Base-by-base conservation (phyloP, 1,140 invertebrate genomes). In the Metaphire vulgaris region DNA sequence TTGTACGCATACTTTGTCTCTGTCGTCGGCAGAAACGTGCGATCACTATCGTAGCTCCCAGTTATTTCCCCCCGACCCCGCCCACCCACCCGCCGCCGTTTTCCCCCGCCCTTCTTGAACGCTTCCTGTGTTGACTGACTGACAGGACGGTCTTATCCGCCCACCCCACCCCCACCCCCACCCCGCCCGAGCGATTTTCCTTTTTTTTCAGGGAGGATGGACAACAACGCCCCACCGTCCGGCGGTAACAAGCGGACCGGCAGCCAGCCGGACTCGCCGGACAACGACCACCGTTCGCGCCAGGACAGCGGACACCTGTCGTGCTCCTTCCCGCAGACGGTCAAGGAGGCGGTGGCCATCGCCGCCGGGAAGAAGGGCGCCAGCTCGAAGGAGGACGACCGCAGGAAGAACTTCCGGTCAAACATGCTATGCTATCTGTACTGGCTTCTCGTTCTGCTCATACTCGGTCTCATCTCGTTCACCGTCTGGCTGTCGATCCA, bases 251-350 rank as follows among this genome's bases (percentile, higher is more conserved):
- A 56, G 41, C 41, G 21, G 6, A 6, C 41, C 21, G 41, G 41
- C 41, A 56, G 41, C 41, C 41, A 56, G 21, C 41, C 41, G 6
- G 41, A 21, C 6, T 56, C 41, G 6, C 41, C 41, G 21, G 41
- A 56, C 41, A 21, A 56, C 41, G 6, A 56, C 72, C 32, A 64
- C 12, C 32, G 72, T 33, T 64, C 72, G 2, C 34, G 31, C 1
- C 32, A 73, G 33, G 72, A 73, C 72, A 73, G 91, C 0, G 93
- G 94, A 82, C 89, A 89, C 69, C 93, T 93, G 2, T 32, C 70
- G 26, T 66, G 76, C 31, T 41, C 56, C 30, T 77, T 66, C 34
- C 30, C 30, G 1, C 72, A 73, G 31, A 73, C 72, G 12, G 72
- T 73, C 72, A 73, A 73, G 41, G 72, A 73, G 41, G 72, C 72